Base-by-base conservation (phyloP, 1,140 invertebrate genomes). In the Stenopsyche tienmushanensis region DNA sequence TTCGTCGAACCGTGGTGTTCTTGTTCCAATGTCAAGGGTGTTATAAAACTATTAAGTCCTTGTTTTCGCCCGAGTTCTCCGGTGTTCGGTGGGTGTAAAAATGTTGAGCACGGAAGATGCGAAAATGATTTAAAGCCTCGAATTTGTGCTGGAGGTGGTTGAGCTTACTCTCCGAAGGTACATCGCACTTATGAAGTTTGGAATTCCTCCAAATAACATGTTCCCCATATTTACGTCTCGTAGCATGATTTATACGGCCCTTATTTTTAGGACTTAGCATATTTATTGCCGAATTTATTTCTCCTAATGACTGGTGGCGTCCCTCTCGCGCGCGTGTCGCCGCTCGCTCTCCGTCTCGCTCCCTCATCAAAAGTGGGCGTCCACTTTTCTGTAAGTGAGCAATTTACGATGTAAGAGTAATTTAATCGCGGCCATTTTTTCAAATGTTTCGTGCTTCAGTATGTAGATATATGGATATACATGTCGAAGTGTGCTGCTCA, bases 261-360 rank as follows among this genome's bases (percentile, higher is more conserved):
- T 71, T 71, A 71, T 71, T 68, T 68, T 66, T 68, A 66, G 69
- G 66, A 65, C 60, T 71, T 67, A 71, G 66, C 69, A 71, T 71
- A 71, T 71, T 71, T 71, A 71, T 71, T 68, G 64, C 69, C 59
- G 69, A 71, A 71, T 71, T 67, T 68, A 71, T 71, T 71, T 66
- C 60, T 65, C 66, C 66, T 71, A 71, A 71, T 71, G 69, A 71
- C 65, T 70, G 50, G 59, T 26, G 58, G 17, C 45, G 55, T 64
- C 66, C 59, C 62, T n/a, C 57, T 68, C 66, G 15, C 44, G 2
- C 62, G 3, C 1, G n/a, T 20, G 15, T 17, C 65, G 13, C 17
- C 26, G 23, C 17, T 8, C 18, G 23, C 49, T 24, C 34, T 45
- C 17, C 53, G 44, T 42, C 63, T 62, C 53, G 39, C 52, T 25